A percentile compares a stretch with the other conserved stretches of the same genome.
Conservation (phyloP, 2,797 vertebrate species). For the Xiphophorus birchmanni region DNA sequence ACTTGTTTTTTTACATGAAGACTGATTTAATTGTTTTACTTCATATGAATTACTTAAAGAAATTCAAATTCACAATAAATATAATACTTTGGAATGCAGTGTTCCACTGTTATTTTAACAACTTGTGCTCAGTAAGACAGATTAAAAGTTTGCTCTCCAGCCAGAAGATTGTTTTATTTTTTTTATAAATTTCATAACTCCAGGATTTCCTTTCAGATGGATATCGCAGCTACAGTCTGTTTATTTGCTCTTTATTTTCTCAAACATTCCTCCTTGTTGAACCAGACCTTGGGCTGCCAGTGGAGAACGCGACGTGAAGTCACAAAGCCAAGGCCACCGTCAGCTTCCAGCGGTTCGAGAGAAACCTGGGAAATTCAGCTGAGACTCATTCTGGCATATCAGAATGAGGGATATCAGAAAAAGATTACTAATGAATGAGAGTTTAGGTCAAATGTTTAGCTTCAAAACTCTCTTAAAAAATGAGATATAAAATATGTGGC, state of each 20-base stretch:
- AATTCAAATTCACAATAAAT: background rate
- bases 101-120: background rate
- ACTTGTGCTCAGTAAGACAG: slow-evolving; percentile 31
- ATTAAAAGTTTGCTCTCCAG: slow-evolving; percentile 32
- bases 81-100: background rate
- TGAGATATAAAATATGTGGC: background rate
- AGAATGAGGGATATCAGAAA: slow-evolving; percentile 1
- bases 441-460: background rate
- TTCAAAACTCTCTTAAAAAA: background rate
- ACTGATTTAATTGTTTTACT: background rate
- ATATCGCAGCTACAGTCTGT: slow-evolving; percentile 74
- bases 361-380: slow-evolving; percentile 72
- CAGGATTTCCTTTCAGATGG: slow-evolving; percentile 45
- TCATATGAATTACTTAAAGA: background rate
- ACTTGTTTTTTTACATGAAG: background rate
- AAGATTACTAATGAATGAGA: no score
- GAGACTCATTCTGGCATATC: slow-evolving; percentile 36
- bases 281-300: slow-evolving; percentile 74
- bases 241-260: slow-evolving; percentile 92
- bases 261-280: slow-evolving; percentile 94
- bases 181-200: slow-evolving; percentile 16
- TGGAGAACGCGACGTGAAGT: slow-evolving; percentile 56
- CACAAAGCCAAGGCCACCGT: slow-evolving; percentile 73
- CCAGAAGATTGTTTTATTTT: background rate
- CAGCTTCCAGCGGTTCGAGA: slow-evolving; percentile 75